Percentiles rank a stretch among this genome's conserved stretches.
These are phyloP conservation scores for Euphydryas editha DNA, from an alignment of 2,888 invertebrate genomes.

Conservation along the genomic window DNA sequence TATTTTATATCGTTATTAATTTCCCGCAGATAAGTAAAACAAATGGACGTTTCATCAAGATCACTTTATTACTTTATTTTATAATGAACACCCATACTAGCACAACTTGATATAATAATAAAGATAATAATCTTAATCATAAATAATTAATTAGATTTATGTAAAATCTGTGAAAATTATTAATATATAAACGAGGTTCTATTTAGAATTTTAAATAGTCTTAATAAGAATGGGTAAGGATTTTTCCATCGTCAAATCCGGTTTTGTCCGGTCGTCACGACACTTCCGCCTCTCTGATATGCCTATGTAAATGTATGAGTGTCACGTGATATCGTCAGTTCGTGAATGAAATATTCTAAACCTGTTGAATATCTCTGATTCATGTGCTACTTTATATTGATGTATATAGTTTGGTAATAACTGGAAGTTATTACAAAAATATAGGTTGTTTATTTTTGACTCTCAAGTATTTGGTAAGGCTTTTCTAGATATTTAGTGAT, in stretches of 20 bases:
- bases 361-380: slow-evolving; percentile 18
- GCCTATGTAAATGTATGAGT: background rate
- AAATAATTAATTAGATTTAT: slow-evolving; percentile 6
- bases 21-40: no score
- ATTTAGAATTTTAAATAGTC: slow-evolving; percentile 4
- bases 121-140: slow-evolving; percentile 3
- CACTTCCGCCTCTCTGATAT: background rate
- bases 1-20: no score
- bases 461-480: background rate
- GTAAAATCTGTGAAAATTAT: slow-evolving; percentile 6
- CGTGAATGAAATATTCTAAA: slow-evolving; percentile 23
- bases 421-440: slow-evolving; percentile 11
- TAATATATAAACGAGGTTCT: background rate
- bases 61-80: no score
- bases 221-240: slow-evolving; percentile 5
- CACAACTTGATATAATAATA: background rate
- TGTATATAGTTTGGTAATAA: background rate
- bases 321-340: slow-evolving; percentile 3
- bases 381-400: slow-evolving; percentile 14
- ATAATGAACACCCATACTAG: no score
- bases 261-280: background rate
- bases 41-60: no score
- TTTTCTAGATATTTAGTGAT: no score
- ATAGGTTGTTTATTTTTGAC: background rate
- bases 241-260: slow-evolving; percentile 4